A percentile compares a stretch with the other conserved stretches of the same genome.
phyloP scores from a whole-genome alignment of 2,888 invertebrate genomes.

The Caenorhabditis panamensis region DNA sequence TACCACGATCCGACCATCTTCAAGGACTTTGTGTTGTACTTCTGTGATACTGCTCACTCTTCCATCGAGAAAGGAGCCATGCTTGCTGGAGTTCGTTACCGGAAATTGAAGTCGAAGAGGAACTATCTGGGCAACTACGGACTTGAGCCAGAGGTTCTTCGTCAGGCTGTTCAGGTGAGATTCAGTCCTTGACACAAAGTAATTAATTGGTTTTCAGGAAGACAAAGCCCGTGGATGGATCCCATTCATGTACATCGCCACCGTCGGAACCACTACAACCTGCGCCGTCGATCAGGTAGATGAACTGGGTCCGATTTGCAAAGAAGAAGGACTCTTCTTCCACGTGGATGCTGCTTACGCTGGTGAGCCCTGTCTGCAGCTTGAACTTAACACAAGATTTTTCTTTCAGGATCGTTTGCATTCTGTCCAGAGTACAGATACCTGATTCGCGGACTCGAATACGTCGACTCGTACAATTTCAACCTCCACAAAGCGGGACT shows the following conservation, averaged over 20 bases:
- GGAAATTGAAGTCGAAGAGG: conserved; percentile 85
- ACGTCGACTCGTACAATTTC: conserved; percentile 94
- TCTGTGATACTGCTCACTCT: conserved; percentile 87
- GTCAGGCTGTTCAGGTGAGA: conserved; percentile 84
- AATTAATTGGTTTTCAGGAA: conserved; percentile 59
- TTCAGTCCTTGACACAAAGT: background rate
- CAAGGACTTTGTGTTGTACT: conserved; percentile 83
- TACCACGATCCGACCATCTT: conserved; percentile 77
- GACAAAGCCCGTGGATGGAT: conserved; percentile 74
- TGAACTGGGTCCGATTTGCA: conserved; percentile 85
- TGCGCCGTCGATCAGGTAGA: conserved; percentile 95
- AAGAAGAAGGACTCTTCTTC: conserved; percentile 91
- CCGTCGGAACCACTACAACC: conserved; percentile 92
- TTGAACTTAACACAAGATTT: background rate
- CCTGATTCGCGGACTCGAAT: conserved; percentile 91
- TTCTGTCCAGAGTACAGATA: conserved; percentile 94
- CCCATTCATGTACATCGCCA: conserved; percentile 78
- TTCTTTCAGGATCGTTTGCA: conserved; percentile 73
- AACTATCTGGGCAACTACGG: conserved; percentile 84
- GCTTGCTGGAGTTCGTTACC: conserved; percentile 88
- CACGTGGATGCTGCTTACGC: conserved; percentile 99
- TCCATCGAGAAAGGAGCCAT: conserved; percentile 91
- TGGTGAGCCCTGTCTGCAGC: conserved; percentile 83
- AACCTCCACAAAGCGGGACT: conserved; percentile 99
- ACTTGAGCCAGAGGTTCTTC: conserved; percentile 86